Base-by-base conservation (phyloP, 2,113 vertebrate genomes). In the Perognathus longimembris region DNA sequence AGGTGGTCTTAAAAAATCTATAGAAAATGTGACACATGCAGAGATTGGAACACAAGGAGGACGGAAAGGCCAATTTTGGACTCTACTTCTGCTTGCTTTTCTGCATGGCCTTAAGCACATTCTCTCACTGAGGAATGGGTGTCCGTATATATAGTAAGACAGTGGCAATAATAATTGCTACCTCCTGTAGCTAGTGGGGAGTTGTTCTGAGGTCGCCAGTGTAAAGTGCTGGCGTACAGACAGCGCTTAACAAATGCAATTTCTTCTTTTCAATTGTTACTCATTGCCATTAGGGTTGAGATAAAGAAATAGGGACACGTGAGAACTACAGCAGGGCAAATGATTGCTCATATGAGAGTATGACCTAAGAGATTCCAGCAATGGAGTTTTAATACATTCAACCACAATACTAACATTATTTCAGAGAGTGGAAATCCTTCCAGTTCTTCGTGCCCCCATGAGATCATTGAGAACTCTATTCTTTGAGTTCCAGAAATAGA, bases 401-500 rank as follows among this genome's bases (percentile, higher is more conserved):
- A 11, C 66, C 67, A 73, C 86, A 93, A 80, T 92, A 84, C 91
- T 83, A 88, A 91, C 67, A 74, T 90, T 71, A 75, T 90, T 88
- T 74, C 45, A 78, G 76, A 89, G 84, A 93, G 80, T 91, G 77
- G 88, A 93, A 95, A 92, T 95, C 80, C 83, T 95, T 76, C 71
- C 17, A 83, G 18, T 85, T 90, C 74, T 80, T 80, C 92, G 88
- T 93, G 71, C 69, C 91, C n/a, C 95, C 38, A 0, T 83, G 50
- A 95, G 76, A 88, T 92, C 86, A 96, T 66, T 70, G 76, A 86
- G 71, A 89, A 82, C 28, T 57, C 32, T 81, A 20, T 94, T 95
- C 59, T 90, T 93, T 69, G 40, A 90, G 79, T 89, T 95, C 24
- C 74, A 81, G 88, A 96, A 95, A 87, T 95, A 90, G 80, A 90